phyloP scores from a whole-genome alignment of 1,140 invertebrate species.

The Macrocentrus cingulum region DNA sequence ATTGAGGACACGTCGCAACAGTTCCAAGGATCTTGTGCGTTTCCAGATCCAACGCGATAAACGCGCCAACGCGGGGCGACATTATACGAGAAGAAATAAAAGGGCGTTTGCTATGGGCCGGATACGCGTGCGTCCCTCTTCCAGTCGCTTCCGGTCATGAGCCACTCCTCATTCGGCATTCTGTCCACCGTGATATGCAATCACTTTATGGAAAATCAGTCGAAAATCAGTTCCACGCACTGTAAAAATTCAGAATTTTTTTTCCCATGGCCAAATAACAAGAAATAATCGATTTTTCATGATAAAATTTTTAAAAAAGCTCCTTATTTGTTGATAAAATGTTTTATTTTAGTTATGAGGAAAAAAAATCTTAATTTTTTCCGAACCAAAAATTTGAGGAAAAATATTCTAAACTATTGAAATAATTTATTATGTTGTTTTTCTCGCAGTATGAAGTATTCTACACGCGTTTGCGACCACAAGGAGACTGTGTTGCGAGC shows the following conservation, averaged over 20 bases:
- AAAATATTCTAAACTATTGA: too few relatives aligned
- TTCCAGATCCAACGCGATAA: slow-evolving; percentile 18
- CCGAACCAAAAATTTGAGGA: too few relatives aligned
- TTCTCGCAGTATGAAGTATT: not conserved
- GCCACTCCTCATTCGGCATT: slow-evolving; percentile 12
- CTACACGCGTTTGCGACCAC: not conserved
- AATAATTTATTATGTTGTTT: too few relatives aligned
- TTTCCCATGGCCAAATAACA: too few relatives aligned
- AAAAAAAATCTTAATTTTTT: too few relatives aligned
- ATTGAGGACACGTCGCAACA: slow-evolving; percentile 9
- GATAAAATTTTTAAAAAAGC: too few relatives aligned
- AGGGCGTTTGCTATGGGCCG: slow-evolving; percentile 5
- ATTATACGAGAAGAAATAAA: not conserved
- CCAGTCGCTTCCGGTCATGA: slow-evolving; percentile 13
- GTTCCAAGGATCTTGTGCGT: slow-evolving; percentile 11
- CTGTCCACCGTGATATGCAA: not conserved
- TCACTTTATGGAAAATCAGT: not conserved
- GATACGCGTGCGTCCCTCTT: slow-evolving; percentile 25
- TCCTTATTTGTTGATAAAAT: too few relatives aligned
- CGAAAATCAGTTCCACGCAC: too few relatives aligned
- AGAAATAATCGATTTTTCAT: too few relatives aligned
- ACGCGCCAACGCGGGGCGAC: not conserved
- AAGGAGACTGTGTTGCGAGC: slow-evolving; percentile 11
- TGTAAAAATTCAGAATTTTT: too few relatives aligned
- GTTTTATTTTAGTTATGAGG: too few relatives aligned